Percentiles rank a stretch among this genome's conserved stretches.
These are phyloP conservation scores for Drosophila neocordata DNA, from an alignment of 1,140 invertebrate species.

Conservation along the genomic window DNA sequence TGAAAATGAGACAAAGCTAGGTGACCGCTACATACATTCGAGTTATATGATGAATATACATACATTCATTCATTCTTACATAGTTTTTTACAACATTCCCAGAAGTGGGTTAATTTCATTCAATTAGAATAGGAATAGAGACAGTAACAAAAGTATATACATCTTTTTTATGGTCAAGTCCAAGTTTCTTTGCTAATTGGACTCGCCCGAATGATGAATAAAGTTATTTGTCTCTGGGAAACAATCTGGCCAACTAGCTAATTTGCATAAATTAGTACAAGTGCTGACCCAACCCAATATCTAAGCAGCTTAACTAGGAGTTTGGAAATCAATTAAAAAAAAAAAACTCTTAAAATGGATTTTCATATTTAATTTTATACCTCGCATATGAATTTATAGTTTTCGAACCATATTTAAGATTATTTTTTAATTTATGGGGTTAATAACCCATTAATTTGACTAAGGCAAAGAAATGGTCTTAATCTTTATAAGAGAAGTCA, in stretches of 20 bases:
- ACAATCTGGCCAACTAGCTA: conserved; percentile 32
- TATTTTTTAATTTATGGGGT: neutral
- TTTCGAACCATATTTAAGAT: neutral
- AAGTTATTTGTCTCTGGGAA: conserved; percentile 55
- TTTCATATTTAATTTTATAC: neutral
- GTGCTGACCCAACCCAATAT: conserved; percentile 16
- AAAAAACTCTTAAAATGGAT: neutral
- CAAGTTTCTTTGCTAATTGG: conserved; percentile 65
- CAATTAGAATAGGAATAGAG: conserved; percentile 71
- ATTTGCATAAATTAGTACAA: conserved; percentile 64
- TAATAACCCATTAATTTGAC: neutral
- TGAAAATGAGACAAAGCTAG: conserved; percentile 50
- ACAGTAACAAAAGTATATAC: neutral
- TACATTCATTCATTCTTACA: neutral
- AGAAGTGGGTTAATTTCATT: conserved; percentile 76
- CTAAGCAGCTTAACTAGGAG: conserved; percentile 37
- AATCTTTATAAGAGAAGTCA: neutral
- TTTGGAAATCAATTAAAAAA: conserved; percentile 44
- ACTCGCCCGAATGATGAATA: conserved; percentile 48
- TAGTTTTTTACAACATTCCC: conserved; percentile 37
- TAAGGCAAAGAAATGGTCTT: neutral
- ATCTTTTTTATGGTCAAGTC: conserved; percentile 53
- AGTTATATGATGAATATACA: neutral
- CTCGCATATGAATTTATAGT: neutral
- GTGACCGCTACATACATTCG: conserved; percentile 24